A percentile compares a stretch with the other conserved stretches of the same genome.
These are phyloP conservation scores for Tetranychus truncatus DNA, from an alignment of 2,888 invertebrate genomes.

Conservation along the genomic window DNA sequence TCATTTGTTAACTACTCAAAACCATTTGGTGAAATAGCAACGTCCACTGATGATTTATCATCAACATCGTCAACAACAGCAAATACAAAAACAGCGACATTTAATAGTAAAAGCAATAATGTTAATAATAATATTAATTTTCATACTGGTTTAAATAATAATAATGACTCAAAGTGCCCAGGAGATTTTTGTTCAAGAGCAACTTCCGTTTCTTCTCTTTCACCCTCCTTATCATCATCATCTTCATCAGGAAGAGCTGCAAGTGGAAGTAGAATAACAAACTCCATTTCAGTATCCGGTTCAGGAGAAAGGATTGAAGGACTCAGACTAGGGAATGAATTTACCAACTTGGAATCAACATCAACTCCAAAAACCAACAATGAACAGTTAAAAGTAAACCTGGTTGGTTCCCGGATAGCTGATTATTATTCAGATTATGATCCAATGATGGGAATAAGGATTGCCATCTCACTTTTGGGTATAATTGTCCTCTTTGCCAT, in stretches of 20 bases:
- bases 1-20: not conserved
- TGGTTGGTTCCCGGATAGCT: constrained; percentile 18
- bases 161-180: not conserved
- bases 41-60: not conserved
- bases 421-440: constrained; percentile 21
- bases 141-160: not conserved
- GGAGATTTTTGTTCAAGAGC: not conserved
- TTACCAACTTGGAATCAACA: not conserved
- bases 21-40: not conserved
- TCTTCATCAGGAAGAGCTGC: not conserved
- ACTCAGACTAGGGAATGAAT: not conserved
- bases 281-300: not conserved
- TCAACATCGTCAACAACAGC: not conserved
- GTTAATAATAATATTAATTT: too few species aligned
- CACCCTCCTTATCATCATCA: not conserved
- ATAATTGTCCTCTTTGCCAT: constrained; percentile 19
- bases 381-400: not conserved
- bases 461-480: constrained; percentile 16
- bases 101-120: too few species aligned
- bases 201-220: not conserved
- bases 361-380: not conserved
- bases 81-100: too few species aligned
- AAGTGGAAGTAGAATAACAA: not conserved
- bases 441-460: constrained; percentile 21
- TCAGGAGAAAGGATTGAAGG: too few species aligned